phyloP scores from a whole-genome alignment of 2,888 invertebrate genomes.

The Pyrrhia umbra region DNA sequence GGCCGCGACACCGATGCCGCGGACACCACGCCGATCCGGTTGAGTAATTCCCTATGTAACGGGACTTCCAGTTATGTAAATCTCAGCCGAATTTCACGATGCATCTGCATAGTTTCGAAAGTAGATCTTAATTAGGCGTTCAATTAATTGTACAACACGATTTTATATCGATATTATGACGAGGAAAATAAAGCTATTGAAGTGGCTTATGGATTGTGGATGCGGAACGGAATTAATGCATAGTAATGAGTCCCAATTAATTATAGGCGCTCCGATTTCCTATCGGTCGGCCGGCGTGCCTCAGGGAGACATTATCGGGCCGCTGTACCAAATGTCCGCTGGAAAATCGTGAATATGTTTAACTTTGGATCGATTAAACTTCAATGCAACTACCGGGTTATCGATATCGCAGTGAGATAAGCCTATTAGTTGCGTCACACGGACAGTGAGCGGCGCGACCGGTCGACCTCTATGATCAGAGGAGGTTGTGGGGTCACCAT shows the following conservation, averaged over 20 bases:
- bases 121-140: constrained; percentile 80
- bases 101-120: constrained; percentile 82
- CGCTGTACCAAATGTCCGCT: constrained; percentile 52
- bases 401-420: constrained; percentile 73
- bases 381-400: constrained; percentile 74
- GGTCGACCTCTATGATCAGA: constrained; percentile 55
- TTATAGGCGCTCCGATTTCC: constrained; percentile 69
- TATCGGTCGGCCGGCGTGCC: constrained; percentile 67
- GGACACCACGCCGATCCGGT: constrained; percentile 79
- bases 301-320: constrained; percentile 71
- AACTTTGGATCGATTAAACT: constrained; percentile 75
- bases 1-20: constrained; percentile 56
- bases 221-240: constrained; percentile 68
- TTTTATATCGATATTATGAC: constrained; percentile 62
- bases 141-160: constrained; percentile 69
- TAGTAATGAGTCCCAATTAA: constrained; percentile 74
- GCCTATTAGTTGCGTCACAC: constrained; percentile 69
- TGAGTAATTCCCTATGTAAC: constrained; percentile 88
- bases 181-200: constrained; percentile 63
- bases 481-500: constrained; percentile 64
- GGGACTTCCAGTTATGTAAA: constrained; percentile 89
- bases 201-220: constrained; percentile 71
- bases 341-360: constrained; percentile 66
- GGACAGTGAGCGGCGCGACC: constrained; percentile 53
- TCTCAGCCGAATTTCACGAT: constrained; percentile 87